These are phyloP conservation scores for Pangasius larnaudii DNA, from an alignment of 2,797 vertebrate genomes.

Conservation along the genomic window DNA sequence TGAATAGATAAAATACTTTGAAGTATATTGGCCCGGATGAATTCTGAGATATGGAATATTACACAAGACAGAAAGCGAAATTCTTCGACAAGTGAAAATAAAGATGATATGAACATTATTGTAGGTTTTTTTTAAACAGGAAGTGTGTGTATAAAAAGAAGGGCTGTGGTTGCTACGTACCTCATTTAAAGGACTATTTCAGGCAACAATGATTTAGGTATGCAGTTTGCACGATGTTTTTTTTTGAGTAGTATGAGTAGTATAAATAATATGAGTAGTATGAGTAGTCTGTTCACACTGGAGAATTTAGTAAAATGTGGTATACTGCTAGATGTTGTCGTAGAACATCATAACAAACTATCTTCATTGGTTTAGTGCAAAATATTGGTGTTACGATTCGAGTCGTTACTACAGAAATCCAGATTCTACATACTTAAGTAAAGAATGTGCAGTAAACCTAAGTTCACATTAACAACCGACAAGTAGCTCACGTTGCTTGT, in stretches of 20 bases:
- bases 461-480: background rate
- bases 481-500: background rate
- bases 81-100: background rate
- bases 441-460: background rate
- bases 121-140: background rate
- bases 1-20: background rate
- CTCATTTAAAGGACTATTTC: background rate
- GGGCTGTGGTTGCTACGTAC: background rate
- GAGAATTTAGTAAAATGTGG: background rate
- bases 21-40: background rate
- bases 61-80: background rate
- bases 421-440: background rate
- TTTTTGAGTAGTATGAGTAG: background rate
- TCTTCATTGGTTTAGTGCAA: background rate
- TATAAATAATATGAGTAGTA: too few relatives aligned
- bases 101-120: background rate
- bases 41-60: background rate
- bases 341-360: too few relatives aligned
- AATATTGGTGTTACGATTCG: background rate
- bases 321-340: background rate
- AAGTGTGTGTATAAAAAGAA: background rate
- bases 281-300: background rate
- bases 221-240: background rate
- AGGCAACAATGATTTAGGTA: background rate
- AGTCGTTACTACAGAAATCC: background rate